Base-by-base conservation (phyloP, 2,888 invertebrate genomes). In the Eupithecia insigniata region DNA sequence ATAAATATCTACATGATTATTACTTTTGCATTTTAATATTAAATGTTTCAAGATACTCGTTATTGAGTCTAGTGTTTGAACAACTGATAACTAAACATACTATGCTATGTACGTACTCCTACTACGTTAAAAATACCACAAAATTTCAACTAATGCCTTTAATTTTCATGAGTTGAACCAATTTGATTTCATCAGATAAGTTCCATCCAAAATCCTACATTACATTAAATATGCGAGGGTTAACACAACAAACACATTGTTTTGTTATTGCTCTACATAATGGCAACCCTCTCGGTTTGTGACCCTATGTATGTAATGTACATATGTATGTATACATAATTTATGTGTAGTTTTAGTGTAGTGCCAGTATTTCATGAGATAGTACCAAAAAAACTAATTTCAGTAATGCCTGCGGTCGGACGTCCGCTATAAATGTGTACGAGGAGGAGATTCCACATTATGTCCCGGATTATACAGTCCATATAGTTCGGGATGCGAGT, bases 401-500 rank as follows among this genome's bases (percentile, higher is more conserved):
- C 39, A 39, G 36, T 67, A 67, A 67, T 67, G 67, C 39, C 58
- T 60, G 67, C 60, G 60, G 60, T 58, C 58, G 36, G 58, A n/a
- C 60, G 46, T 18, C 39, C 28, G 26, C 60, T 60, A 39, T 60
- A 60, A 55, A 67, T 58, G 22, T 58, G 26, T 26, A 36, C 22
- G 58, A 66, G 32, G 61, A 30, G 16, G 32, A 62, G 14, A 55
- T 67, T 55, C 60, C 65, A 65, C 26, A 61, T 67, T 62, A 64
- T 62, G 61, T 62, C 36, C 71, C 46, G 32, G 62, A 72, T 72
- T 72, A 72, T 72, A 66, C 65, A 61, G 65, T 67, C 67, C 22
- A 69, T 46, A 55, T 67, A 55, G 46, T 32, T n/a, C 18, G n/a
- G 16, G 46, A 18, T 18, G 39, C 39, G 39, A 16, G 39, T 0